A percentile compares a stretch with the other conserved stretches of the same genome.
Evolutionary conservation across 2,797 vertebrate species (phyloP).

Genomic region (Hozukius guyotensis): DNA sequence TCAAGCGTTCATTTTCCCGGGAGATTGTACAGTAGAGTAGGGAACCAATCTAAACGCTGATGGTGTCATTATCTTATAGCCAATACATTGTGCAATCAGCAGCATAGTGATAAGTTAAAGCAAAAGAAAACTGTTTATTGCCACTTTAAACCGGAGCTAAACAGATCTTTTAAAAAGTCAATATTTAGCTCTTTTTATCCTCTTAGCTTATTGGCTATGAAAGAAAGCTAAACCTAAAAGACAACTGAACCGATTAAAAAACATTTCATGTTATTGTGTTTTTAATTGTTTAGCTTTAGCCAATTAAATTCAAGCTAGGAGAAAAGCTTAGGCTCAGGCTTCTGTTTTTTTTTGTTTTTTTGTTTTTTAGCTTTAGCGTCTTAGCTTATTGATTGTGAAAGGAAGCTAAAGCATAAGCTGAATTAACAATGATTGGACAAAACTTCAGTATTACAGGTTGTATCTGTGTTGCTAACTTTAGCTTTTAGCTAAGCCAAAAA

Average conservation of each 20-base stretch:
- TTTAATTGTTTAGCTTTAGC: not conserved
- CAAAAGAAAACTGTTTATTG: not conserved
- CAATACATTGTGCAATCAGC: not conserved
- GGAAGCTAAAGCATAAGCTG: not conserved
- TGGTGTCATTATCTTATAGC: not conserved
- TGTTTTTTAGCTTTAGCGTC: not conserved
- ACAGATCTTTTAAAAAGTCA: not conserved
- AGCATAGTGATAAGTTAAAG: not conserved
- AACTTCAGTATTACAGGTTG: not conserved
- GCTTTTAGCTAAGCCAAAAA: not conserved
- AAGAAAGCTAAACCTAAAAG: not conserved
- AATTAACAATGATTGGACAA: not conserved
- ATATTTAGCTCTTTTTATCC: not conserved
- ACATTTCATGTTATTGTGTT: not conserved
- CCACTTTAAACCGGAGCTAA: not conserved
- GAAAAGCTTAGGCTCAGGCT: not conserved
- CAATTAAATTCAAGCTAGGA: not conserved
- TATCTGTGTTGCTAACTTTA: not conserved
- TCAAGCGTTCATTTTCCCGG: too few relatives aligned
- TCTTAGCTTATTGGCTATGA: not conserved
- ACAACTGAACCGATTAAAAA: not conserved
- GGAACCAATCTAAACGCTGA: not conserved
- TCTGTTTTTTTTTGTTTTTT: fast-evolving
- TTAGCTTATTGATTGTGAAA: not conserved
- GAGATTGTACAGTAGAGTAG: not conserved